phyloP scores from a whole-genome alignment of 1,140 invertebrate genomes.

The Sitophilus oryzae region DNA sequence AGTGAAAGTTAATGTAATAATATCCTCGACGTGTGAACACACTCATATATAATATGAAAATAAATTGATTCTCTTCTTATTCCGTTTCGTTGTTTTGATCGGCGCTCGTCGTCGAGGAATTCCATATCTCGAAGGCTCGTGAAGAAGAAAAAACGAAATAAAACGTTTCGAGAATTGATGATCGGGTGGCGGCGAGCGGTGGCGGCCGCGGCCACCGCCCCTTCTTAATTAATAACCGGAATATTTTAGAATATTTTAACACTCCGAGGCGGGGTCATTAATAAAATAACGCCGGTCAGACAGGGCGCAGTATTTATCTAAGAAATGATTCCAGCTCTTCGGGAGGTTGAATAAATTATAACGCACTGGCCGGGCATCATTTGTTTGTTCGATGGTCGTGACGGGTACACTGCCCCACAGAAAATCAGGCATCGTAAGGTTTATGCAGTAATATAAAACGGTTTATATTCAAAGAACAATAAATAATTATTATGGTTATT shows the following conservation, averaged over 20 bases:
- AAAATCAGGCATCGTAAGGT: too few relatives aligned
- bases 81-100: too few relatives aligned
- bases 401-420: neutral
- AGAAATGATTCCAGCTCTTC: conserved; percentile 22
- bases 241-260: conserved; percentile 36
- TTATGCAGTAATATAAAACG: too few relatives aligned
- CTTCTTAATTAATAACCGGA: conserved; percentile 34
- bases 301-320: conserved; percentile 30
- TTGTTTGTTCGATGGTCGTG: neutral
- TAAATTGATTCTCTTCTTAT: too few relatives aligned
- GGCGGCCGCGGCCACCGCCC: neutral
- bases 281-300: conserved; percentile 29
- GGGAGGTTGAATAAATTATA: conserved; percentile 26
- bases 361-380: conserved; percentile 4
- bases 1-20: too few relatives aligned
- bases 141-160: too few relatives aligned
- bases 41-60: too few relatives aligned
- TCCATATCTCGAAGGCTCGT: too few relatives aligned
- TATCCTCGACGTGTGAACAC: too few relatives aligned
- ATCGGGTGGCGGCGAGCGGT: neutral
- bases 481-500: too few relatives aligned
- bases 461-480: too few relatives aligned
- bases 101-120: too few relatives aligned
- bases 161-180: neutral
- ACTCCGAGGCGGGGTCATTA: conserved; percentile 30